Conservation (phyloP, 2,888 invertebrate genomes). For the Drosophila melanosoma region DNA sequence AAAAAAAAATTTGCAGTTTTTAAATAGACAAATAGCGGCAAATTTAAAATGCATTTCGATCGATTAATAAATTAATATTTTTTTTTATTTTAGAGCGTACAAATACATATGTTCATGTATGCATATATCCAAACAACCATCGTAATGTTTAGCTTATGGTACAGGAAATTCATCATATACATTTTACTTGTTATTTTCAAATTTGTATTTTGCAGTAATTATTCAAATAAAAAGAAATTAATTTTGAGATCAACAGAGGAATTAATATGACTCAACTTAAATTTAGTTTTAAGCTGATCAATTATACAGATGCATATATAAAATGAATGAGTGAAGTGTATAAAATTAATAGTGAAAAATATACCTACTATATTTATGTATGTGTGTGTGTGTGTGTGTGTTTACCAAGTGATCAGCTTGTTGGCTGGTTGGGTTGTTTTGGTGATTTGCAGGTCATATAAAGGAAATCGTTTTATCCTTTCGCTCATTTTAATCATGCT, state of each 20-base stretch:
- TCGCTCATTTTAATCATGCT: constrained; percentile 72
- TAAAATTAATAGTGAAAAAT: constrained; percentile 1
- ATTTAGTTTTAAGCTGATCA: background rate
- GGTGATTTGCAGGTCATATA: constrained; percentile 33
- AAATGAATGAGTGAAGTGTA: background rate
- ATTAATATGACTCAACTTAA: background rate
- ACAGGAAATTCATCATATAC: no score
- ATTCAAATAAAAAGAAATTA: background rate
- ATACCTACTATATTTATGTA: background rate
- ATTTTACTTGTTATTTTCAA: background rate
- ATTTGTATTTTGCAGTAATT: no score
- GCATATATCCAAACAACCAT: background rate
- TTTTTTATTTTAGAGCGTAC: background rate
- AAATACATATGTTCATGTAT: background rate
- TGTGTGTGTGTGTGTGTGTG: no score
- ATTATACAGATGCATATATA: background rate
- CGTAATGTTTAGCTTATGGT: background rate
- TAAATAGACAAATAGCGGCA: background rate
- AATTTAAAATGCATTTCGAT: background rate
- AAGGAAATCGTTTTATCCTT: constrained; percentile 67
- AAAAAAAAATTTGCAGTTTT: no score
- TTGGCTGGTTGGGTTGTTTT: constrained; percentile 1
- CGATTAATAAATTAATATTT: background rate
- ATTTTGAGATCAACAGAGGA: background rate
- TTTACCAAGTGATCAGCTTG: background rate